Percentiles rank a stretch among this genome's conserved stretches.
Conservation (phyloP, 1,140 invertebrate species). For the Philopotamus ludificatus region DNA sequence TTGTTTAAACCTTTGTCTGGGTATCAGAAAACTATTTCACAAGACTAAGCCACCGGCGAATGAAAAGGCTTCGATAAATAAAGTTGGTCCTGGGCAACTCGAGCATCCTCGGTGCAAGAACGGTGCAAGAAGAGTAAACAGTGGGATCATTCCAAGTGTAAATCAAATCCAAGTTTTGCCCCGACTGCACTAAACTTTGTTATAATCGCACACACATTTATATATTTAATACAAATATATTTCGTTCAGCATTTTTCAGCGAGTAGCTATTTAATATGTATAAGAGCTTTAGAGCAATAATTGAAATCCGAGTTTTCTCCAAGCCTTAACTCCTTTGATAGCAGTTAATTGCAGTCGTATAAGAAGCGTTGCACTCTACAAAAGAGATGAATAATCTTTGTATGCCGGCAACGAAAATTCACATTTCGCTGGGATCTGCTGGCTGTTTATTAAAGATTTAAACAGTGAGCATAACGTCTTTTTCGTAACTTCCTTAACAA, state of each 20-base stretch:
- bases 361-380: not conserved
- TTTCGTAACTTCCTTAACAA: slow-evolving; percentile 39
- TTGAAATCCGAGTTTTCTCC: no score
- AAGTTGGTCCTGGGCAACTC: not conserved
- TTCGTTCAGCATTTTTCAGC: not conserved
- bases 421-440: not conserved
- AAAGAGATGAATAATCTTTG: not conserved
- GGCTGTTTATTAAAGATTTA: slow-evolving; percentile 38
- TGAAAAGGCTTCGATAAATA: not conserved
- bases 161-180: not conserved
- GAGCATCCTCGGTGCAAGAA: not conserved
- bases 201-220: not conserved
- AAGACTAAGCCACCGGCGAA: not conserved
- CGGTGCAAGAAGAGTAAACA: not conserved
- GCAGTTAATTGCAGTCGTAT: not conserved
- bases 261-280: no score
- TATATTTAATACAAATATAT: not conserved
- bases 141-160: not conserved
- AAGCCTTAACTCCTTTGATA: no score
- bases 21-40: slow-evolving; percentile 1
- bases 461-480: slow-evolving; percentile 36
- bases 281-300: not conserved
- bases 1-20: slow-evolving; percentile 1
- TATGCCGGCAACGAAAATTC: not conserved
- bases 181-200: no score